phyloP scores from a whole-genome alignment of 2,888 invertebrate species.

The Pseudococcus longispinus region DNA sequence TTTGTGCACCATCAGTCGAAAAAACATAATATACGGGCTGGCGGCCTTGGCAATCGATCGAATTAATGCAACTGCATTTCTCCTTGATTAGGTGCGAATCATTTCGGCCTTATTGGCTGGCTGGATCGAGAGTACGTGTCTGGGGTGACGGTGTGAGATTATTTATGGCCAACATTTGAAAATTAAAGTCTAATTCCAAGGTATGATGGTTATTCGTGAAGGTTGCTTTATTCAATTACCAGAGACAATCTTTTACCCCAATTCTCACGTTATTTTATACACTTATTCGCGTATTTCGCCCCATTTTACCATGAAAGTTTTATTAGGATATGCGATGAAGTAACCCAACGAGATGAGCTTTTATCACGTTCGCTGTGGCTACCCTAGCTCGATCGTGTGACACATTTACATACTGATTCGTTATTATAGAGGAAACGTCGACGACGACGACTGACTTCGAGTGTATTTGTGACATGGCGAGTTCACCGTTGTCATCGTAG shows the following conservation, averaged over 20 bases:
- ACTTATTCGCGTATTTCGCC: background rate
- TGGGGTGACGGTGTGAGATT: background rate
- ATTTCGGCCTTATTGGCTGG: slow-evolving; percentile 33
- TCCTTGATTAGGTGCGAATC: slow-evolving; percentile 4
- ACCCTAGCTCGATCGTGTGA: background rate
- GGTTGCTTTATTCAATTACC: background rate
- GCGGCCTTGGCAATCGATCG: slow-evolving; percentile 14
- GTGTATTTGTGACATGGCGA: background rate
- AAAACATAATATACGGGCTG: background rate
- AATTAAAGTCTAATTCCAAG: background rate
- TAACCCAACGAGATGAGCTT: background rate
- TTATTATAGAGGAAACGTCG: background rate
- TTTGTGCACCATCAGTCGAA: background rate
- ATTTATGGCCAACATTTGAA: background rate
- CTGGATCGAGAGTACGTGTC: background rate
- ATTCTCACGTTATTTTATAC: background rate
- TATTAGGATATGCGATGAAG: background rate
- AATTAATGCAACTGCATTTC: background rate
- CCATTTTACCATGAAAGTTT: background rate
- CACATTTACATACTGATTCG: slow-evolving; percentile 22
- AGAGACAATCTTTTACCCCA: background rate
- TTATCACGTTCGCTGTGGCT: background rate
- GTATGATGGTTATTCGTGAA: background rate
- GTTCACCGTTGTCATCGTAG: background rate
- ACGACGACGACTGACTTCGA: background rate